Evolutionary conservation across 2,113 vertebrate species (phyloP), one percentile per base, ranked within the genome.

Genomic region (Dendrocopos noguchii): DNA sequence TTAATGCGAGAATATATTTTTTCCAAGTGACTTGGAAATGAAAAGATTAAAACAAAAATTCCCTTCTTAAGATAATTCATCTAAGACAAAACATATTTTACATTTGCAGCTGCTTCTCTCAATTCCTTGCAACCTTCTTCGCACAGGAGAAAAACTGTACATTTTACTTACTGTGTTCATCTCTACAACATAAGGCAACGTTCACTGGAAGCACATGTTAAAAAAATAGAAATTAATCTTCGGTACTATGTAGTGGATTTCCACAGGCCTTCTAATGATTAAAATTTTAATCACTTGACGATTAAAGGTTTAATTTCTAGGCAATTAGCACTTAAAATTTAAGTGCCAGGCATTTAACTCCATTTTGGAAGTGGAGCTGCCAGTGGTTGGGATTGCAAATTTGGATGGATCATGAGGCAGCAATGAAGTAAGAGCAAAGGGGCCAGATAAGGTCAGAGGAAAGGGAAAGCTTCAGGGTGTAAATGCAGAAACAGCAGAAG

Each of bases 221-320:
- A 92, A 96, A 93, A 46, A 25, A 74, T 72, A 53, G 95, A 89
- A 96, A 96, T 93, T 96, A 95, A 96, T 96, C 89, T 95, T 95
- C 93, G 91, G 67, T 64, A 77, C 89, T 95, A 93, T 77, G 56
- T 90, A 90, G 63, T 68, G 78, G 85, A 94, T 95, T 96, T 96
- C 83, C 70, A 91, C 60, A 72, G 73, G 87, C 68, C 33, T 92
- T 93, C 94, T 90, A 88, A 73, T 92, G 85, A 97, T 95, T 97
- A 95, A 94, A 95, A 91, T 91, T 97, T 97, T 97, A 95, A 97
- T 97, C 95, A 96, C 92, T 91, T 94, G 91, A 91, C 94, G 94
- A 97, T 97, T 97, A 95, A 97, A 94, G 80, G 68, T 96, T 95
- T 93, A 70, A 97, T 96, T 95, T 95, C 90, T 33, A 91, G 73